Percentiles rank a stretch among this genome's conserved stretches.
Evolutionary conservation across 1,140 invertebrate species (phyloP).

Genomic region (Apis florea): DNA sequence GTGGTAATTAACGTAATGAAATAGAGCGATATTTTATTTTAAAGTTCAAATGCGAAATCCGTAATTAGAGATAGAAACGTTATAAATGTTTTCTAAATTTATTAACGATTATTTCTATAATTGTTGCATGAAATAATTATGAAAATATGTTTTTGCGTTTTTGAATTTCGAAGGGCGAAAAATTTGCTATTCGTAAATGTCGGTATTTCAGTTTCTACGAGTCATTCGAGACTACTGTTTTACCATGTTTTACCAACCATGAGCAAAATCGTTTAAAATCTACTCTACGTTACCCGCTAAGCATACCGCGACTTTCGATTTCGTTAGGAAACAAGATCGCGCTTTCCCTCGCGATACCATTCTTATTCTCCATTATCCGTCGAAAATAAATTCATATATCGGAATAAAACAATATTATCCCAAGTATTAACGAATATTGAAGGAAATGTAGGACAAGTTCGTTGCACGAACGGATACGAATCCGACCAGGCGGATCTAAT

Average conservation of each 20-base stretch:
- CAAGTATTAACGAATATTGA: neutral
- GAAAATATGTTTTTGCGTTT: neutral
- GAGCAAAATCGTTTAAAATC: neutral
- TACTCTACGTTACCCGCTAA: neutral
- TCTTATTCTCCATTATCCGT: neutral
- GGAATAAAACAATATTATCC: neutral
- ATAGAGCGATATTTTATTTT: neutral
- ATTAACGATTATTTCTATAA: neutral
- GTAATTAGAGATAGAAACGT: neutral
- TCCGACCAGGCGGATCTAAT: constrained; percentile 71
- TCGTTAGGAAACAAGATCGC: neutral
- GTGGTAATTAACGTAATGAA: neutral
- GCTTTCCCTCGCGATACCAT: too few relatives aligned
- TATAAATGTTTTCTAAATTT: neutral
- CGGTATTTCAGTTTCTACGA: neutral
- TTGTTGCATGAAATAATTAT: neutral
- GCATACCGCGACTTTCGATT: constrained; percentile 21
- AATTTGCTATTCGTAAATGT: neutral
- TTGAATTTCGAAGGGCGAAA: neutral
- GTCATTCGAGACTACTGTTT: too few relatives aligned
- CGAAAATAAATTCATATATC: neutral
- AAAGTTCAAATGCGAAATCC: neutral
- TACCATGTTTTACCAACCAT: constrained; percentile 10
- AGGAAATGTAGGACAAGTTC: constrained; percentile 58
- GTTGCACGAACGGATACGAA: constrained; percentile 49